Percentiles rank a stretch among this genome's conserved stretches.
These are phyloP conservation scores for Pitta sordida DNA, from an alignment of 2,113 vertebrate species.

Conservation along the genomic window DNA sequence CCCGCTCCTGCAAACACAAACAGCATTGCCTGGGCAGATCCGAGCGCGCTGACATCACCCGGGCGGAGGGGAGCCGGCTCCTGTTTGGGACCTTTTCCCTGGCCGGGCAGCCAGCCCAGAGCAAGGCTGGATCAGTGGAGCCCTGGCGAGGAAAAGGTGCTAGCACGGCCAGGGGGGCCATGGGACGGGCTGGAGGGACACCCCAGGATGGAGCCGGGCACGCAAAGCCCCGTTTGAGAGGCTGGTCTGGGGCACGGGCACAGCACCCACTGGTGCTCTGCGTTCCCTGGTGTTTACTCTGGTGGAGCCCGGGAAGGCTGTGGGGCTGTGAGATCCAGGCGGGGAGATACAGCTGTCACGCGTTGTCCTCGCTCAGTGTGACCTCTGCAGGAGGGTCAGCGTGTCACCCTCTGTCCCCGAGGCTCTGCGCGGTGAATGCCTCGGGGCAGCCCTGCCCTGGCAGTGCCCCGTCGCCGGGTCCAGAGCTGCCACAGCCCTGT, in stretches of 20 bases:
- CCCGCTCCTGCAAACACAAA: background rate
- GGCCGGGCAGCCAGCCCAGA: background rate
- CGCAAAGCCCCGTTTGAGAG: fast-evolving
- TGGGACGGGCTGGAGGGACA: background rate
- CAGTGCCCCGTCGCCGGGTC: fast-evolving
- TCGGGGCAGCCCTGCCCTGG: background rate
- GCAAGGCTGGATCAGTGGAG: background rate
- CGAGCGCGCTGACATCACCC: background rate
- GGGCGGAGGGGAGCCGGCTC: background rate
- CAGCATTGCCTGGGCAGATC: background rate
- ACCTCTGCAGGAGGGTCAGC: fast-evolving
- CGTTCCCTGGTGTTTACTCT: fast-evolving
- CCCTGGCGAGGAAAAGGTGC: background rate
- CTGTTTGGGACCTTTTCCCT: background rate
- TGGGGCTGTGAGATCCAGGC: background rate
- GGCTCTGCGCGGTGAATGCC: fast-evolving
- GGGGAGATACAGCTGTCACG: fast-evolving
- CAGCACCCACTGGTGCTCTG: fast-evolving
- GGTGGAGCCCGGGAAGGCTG: fast-evolving
- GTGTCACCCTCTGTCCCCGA: background rate
- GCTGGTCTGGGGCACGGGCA: background rate
- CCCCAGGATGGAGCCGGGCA: fast-evolving
- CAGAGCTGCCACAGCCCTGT: background rate
- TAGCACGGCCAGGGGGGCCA: background rate
- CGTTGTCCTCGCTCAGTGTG: fast-evolving